Conservation (phyloP, 2,888 invertebrate genomes). For the Holacanthella duospinosa region DNA sequence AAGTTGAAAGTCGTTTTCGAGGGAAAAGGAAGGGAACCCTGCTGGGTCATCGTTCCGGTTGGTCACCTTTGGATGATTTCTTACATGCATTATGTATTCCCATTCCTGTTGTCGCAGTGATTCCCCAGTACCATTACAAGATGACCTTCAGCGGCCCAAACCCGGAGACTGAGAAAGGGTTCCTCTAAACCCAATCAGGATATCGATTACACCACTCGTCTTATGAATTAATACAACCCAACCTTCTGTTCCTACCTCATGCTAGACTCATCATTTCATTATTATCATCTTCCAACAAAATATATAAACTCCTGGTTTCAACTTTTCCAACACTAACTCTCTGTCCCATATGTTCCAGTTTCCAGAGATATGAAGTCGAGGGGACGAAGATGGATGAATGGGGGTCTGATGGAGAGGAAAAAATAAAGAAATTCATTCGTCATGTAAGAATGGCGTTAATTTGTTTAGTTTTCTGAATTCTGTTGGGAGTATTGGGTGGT, state of each 20-base stretch:
- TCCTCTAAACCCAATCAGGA: neutral
- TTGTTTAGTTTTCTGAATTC: conserved; percentile 28
- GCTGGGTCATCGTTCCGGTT: conserved; percentile 27
- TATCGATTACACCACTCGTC: neutral
- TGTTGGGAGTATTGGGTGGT: conserved; percentile 16
- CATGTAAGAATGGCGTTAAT: conserved; percentile 38
- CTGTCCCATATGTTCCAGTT: too few species aligned
- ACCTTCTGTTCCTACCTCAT: too few species aligned
- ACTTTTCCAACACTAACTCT: too few species aligned
- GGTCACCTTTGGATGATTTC: conserved; percentile 38
- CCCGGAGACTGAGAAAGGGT: too few species aligned
- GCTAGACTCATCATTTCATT: too few species aligned
- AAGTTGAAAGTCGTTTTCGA: neutral
- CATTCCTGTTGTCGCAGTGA: conserved; percentile 11
- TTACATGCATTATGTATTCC: conserved; percentile 11
- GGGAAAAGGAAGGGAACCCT: neutral
- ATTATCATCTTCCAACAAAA: too few species aligned
- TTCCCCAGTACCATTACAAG: conserved; percentile 4
- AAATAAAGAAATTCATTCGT: conserved; percentile 37
- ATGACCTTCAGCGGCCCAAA: conserved; percentile 18
- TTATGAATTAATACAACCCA: too few species aligned
- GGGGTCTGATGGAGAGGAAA: too few species aligned
- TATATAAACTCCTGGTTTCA: too few species aligned
- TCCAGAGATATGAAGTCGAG: too few species aligned
- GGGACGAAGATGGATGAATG: too few species aligned